Base-by-base conservation (phyloP, 2,113 vertebrate genomes). In the Prolemur simus region DNA sequence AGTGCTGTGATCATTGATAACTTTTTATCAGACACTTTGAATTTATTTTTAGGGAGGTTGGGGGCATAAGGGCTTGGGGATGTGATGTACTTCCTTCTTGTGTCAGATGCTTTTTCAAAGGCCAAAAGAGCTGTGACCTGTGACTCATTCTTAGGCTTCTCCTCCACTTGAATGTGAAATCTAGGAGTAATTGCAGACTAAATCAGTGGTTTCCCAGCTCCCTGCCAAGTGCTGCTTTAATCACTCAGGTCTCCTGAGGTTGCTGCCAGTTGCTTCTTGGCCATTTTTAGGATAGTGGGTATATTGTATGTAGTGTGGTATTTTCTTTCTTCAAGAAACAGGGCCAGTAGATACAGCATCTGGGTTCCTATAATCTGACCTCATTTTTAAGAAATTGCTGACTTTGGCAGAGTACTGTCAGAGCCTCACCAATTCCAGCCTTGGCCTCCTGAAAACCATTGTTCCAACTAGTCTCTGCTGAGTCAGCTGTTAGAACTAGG, bases 301-400 rank as follows among this genome's bases (percentile, higher is more conserved):
- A 11, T 42, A 13, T 66, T 56, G 12, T 27, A 66, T 56, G 12
- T 27, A 66, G 77, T 27, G 49, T 88, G 29, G 9, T 49, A 45
- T 88, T 95, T n/a, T 17, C 82, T 92, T 84, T 92, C 82, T 97
- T 42, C 34, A 77, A 47, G 88, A 81, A 81, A 45, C 76, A 32
- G 14, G 15, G 49, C 66, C n/a, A 77, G 23, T 69, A 71, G 73
- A 34, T 71, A 39, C 0, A 89, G 69, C 34, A 76, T 66, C 13
- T 80, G 78, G 64, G 29, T 81, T 94, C 64, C 73, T 71, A n/a
- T 69, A 88, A 49, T 32, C 39, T 96, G 97, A 94, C 91, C 91
- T 78, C 87, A 68, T 92, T 92, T 97, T 89, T 58, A 94, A 96
- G 95, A 95, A 95, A 89, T 94, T 0, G 37, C 95, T 93, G 87